Percentiles rank a stretch among this genome's conserved stretches.
phyloP scores from a whole-genome alignment of 2,113 vertebrate genomes.

The Strix aluco region DNA sequence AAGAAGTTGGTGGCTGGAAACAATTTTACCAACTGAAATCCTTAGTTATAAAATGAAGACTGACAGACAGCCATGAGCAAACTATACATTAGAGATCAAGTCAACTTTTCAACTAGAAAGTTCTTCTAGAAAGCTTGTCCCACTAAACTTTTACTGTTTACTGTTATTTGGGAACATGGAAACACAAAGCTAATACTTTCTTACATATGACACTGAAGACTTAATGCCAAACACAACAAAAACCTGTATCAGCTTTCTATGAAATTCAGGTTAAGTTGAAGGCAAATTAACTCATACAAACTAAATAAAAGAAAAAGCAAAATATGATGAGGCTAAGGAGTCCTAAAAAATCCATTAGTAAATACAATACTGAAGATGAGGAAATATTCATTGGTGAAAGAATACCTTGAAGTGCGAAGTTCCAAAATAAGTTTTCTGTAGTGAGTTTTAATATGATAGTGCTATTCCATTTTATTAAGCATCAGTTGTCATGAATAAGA shows the following conservation, averaged over 20 bases:
- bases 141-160: background rate
- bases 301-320: background rate
- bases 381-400: background rate
- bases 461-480: background rate
- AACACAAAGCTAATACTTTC: background rate
- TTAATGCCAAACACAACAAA: background rate
- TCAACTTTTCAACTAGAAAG: background rate
- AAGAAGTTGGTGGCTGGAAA: background rate
- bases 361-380: background rate
- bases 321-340: background rate
- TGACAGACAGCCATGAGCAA: background rate
- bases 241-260: accelerated
- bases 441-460: background rate
- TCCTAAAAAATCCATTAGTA: background rate
- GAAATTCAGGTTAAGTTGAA: background rate
- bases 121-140: background rate
- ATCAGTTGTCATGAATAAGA: background rate
- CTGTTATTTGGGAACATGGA: background rate
- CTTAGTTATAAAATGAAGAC: background rate
- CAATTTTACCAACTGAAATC: background rate
- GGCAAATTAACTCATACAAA: background rate
- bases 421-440: background rate
- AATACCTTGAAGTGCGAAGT: background rate
- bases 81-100: background rate
- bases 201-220: too few species aligned